Percentiles rank a stretch among this genome's conserved stretches.
Evolutionary conservation across 1,140 invertebrate genomes (phyloP).

Genomic region (Diachasmimorpha longicaudata): DNA sequence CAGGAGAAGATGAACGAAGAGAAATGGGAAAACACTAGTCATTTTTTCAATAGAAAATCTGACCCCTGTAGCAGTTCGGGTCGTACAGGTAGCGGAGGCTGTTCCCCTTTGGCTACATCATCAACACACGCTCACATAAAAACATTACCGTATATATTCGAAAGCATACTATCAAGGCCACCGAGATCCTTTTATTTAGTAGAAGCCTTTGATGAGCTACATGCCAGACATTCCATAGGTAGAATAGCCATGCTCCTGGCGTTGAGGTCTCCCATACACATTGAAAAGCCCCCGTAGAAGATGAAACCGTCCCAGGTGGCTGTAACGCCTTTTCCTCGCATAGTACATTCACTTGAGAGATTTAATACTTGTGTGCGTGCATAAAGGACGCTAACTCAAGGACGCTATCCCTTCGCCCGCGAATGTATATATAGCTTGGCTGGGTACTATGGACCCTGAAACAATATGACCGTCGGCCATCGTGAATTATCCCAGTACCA

Average conservation of each 20-base stretch:
- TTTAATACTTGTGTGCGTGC: conserved; percentile 26
- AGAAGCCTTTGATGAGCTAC: conserved; percentile 47
- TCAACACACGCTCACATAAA: not conserved
- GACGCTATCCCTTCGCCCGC: conserved; percentile 40
- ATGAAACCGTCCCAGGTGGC: not conserved
- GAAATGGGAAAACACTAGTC: conserved; percentile 16
- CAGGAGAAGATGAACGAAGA: conserved; percentile 15
- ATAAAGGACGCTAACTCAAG: conserved; percentile 44
- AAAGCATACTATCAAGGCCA: conserved; percentile 45
- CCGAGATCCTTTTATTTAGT: conserved; percentile 49
- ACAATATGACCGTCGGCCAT: conserved; percentile 12
- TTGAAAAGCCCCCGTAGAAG: not conserved
- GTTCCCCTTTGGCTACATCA: not conserved
- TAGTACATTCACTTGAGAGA: conserved; percentile 10
- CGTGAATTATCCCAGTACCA: not conserved
- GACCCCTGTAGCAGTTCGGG: conserved; percentile 3
- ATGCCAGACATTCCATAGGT: conserved; percentile 48
- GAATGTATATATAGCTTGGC: not conserved
- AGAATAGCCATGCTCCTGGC: conserved; percentile 48
- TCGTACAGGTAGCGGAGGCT: not conserved
- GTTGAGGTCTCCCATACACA: conserved; percentile 24
- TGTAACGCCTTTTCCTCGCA: not conserved
- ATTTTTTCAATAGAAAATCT: conserved; percentile 1
- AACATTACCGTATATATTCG: not conserved
- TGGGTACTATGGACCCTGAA: conserved; percentile 7